These are phyloP conservation scores for Palythoa caribaeorum DNA, from an alignment of 92 coral and sea anemone genomes.

Conservation along the genomic window DNA sequence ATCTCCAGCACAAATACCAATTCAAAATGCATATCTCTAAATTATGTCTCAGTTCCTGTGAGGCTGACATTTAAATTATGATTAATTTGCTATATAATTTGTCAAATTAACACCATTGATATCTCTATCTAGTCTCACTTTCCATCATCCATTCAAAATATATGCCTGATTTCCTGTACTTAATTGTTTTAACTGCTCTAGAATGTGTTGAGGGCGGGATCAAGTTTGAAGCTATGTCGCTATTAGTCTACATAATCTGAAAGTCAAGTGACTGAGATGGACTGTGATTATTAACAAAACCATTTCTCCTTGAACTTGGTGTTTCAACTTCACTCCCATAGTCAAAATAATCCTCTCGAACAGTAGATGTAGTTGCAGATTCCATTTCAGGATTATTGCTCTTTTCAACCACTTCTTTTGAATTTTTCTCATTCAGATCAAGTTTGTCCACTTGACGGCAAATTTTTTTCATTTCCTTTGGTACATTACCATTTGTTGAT, in stretches of 20 bases:
- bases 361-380: constrained; percentile 58
- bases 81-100: not conserved
- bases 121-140: not conserved
- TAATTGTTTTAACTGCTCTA: not conserved
- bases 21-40: no score
- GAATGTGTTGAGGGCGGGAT: not conserved
- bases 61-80: not conserved
- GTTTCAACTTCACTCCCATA: constrained; percentile 87
- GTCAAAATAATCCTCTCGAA: constrained; percentile 87
- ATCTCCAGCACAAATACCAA: no score
- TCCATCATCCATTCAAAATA: not conserved
- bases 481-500: constrained; percentile 44
- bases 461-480: constrained; percentile 62
- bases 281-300: constrained; percentile 13
- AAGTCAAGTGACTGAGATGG: constrained; percentile 31
- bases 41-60: not conserved
- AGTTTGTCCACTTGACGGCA: constrained; percentile 68
- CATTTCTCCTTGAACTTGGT: constrained; percentile 5
- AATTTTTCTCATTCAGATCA: constrained; percentile 55
- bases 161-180: not conserved
- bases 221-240: not conserved
- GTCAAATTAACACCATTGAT: not conserved
- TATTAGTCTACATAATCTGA: not conserved
- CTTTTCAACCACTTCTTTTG: not conserved
- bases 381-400: constrained; percentile 21